A percentile compares a stretch with the other conserved stretches of the same genome.
Evolutionary conservation across 2,797 vertebrate species (phyloP).

Genomic region (Argya squamiceps): DNA sequence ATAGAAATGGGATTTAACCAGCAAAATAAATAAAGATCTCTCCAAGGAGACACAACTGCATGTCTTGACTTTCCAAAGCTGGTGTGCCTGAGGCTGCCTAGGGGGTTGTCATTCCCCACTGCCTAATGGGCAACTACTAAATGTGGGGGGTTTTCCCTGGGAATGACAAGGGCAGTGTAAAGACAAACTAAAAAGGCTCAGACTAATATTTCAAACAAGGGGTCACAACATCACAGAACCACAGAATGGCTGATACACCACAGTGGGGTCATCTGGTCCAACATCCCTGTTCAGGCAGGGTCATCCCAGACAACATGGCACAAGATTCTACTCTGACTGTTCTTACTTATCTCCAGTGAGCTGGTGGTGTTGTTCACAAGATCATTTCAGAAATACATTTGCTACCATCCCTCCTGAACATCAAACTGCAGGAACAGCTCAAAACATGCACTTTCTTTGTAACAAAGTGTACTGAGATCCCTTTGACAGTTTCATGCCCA

Average conservation of each 20-base stretch:
- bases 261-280: neutral
- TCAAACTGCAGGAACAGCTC: neutral
- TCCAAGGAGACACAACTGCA: neutral
- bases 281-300: too few relatives aligned
- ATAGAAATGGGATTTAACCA: neutral
- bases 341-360: neutral
- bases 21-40: neutral
- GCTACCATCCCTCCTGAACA: neutral
- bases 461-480: neutral
- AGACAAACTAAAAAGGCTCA: neutral
- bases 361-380: neutral
- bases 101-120: neutral
- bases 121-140: neutral
- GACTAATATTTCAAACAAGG: neutral
- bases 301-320: neutral
- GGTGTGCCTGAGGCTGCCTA: neutral
- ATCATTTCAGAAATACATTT: neutral
- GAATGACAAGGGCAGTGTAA: neutral
- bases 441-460: neutral
- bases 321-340: neutral
- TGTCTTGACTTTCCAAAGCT: neutral
- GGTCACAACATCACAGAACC: neutral
- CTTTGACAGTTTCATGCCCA: neutral
- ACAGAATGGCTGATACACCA: neutral
- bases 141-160: neutral